phyloP scores from a whole-genome alignment of 2,113 vertebrate genomes.

The Paralichthys olivaceus region DNA sequence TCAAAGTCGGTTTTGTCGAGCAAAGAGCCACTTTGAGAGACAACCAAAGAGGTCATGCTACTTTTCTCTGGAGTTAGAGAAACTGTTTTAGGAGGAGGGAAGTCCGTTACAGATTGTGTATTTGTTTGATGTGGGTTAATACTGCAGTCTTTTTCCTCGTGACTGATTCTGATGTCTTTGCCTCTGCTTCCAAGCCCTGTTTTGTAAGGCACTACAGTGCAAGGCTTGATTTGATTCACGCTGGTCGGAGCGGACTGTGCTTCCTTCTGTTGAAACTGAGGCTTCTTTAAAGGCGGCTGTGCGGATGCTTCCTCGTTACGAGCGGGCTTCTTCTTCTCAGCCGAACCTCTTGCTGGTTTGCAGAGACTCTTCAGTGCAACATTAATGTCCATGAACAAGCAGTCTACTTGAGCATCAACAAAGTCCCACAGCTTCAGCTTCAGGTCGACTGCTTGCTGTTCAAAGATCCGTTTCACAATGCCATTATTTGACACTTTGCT shows the following conservation, averaged over 20 bases:
- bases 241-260: neutral
- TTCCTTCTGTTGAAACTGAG: conserved; percentile 7
- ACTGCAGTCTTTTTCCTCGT: conserved; percentile 37
- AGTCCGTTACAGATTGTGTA: conserved; percentile 4
- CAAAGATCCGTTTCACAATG: conserved; percentile 93
- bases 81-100: conserved; percentile 27
- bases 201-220: conserved; percentile 38
- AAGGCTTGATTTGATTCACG: conserved; percentile 1
- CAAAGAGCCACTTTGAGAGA: conserved; percentile 66
- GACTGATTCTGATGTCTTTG: conserved; percentile 81
- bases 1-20: conserved; percentile 88
- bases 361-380: conserved; percentile 81
- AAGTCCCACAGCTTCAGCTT: conserved; percentile 96
- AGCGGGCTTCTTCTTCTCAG: conserved; percentile 42
- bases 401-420: conserved; percentile 93
- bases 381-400: conserved; percentile 89
- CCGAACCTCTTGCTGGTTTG: conserved; percentile 47
- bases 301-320: conserved; percentile 53
- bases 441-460: conserved; percentile 90
- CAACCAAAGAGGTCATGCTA: conserved; percentile 35
- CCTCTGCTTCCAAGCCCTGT: conserved; percentile 83
- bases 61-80: conserved; percentile 60
- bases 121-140: conserved; percentile 3
- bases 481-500: conserved; percentile 90
- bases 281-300: conserved; percentile 56